Base-by-base conservation (phyloP, 2,113 vertebrate genomes). In the Vimba vimba region DNA sequence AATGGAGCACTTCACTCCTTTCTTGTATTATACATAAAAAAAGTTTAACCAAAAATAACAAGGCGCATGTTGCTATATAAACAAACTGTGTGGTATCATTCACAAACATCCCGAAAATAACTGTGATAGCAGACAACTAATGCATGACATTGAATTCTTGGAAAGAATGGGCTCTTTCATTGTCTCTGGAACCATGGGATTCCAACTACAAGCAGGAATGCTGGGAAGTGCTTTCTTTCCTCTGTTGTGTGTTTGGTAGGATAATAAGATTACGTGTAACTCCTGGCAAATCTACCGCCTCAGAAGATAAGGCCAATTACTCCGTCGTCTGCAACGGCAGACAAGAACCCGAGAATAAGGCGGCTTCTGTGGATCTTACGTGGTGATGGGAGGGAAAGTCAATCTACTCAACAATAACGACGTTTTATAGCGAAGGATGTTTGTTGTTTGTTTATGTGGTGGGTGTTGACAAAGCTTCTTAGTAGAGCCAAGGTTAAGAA, bases 301-400 rank as follows among this genome's bases (percentile, higher is more conserved):
- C 86, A 90, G 87, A 91, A 92, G 89, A 94, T 90, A 92, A 92
- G 88, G 93, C 92, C 94, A 94, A 94, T 95, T 94, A 94, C 93
- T 90, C 88, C 87, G 89, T 90, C 81, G 90, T 91, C 89, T 91
- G 92, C 89, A 90, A 92, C 86, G 4, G 43, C 27, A 50, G 39
- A 81, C 60, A 69, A 82, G 30, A 55, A 43, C 23, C 15, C 79
- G 88, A 92, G 91, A 93, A 88, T 84, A 77, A 92, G 89, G 89
- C 88, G 86, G 90, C 90, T 90, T 83, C 89, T 88, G 89, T 57
- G 66, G 86, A 88, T 86, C 88, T 86, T 90, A 92, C 87, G 89
- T 89, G 91, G 88, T 90, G 92, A 92, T 86, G 87, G 50, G 66
- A 88, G 85, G 89, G 86, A 85, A 85, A 86, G 86, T 92, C 87